Conservation (phyloP, 2,888 invertebrate species). For the Hydroisotoma schaefferi region DNA sequence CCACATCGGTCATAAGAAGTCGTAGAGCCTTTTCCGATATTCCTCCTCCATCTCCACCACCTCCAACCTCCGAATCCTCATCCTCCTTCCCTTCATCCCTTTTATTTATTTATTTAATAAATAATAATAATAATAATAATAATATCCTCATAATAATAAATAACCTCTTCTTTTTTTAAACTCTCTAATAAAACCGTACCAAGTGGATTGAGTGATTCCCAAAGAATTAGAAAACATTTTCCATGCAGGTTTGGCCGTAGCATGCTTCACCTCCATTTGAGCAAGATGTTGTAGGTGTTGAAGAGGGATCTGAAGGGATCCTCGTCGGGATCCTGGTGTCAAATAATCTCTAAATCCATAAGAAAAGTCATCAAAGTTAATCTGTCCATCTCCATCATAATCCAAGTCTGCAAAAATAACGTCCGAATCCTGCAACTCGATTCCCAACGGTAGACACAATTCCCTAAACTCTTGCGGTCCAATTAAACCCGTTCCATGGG, state of each 20-base stretch:
- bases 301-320: conserved; percentile 43
- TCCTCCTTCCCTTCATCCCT: too few relatives aligned
- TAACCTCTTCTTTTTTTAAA: too few relatives aligned
- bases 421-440: conserved; percentile 53
- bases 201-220: too few relatives aligned
- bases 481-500: conserved; percentile 53
- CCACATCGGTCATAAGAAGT: conserved; percentile 57
- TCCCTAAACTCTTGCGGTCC: conserved; percentile 55
- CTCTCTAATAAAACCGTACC: too few relatives aligned
- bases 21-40: conserved; percentile 58
- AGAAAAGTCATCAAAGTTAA: conserved; percentile 57
- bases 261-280: conserved; percentile 49
- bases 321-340: conserved; percentile 48
- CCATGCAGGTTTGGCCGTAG: conserved; percentile 50
- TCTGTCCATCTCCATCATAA: conserved; percentile 57
- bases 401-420: conserved; percentile 57
- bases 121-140: too few relatives aligned
- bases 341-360: conserved; percentile 55
- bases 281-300: conserved; percentile 37
- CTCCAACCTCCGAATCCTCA: conserved; percentile 32
- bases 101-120: too few relatives aligned
- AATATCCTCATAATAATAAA: too few relatives aligned
- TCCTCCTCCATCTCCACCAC: conserved; percentile 40
- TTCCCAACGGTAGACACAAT: conserved; percentile 55
- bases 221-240: conserved; percentile 50